phyloP scores from a whole-genome alignment of 2,113 vertebrate species.

The Chunga burmeisteri region DNA sequence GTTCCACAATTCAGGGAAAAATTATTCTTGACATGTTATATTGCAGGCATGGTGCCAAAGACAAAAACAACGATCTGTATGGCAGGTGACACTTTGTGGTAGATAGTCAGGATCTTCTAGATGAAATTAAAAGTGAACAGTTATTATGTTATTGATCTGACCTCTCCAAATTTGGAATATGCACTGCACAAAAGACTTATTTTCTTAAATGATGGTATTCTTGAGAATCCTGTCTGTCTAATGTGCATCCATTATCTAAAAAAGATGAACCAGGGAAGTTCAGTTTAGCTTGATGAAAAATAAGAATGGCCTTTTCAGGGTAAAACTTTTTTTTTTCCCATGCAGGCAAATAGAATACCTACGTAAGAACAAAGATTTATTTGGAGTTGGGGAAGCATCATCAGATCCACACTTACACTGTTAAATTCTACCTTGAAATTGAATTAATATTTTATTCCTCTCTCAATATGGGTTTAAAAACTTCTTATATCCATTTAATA shows the following conservation, averaged over 20 bases:
- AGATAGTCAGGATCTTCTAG: neutral
- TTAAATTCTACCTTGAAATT: neutral
- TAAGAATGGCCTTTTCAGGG: neutral
- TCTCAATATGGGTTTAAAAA: neutral
- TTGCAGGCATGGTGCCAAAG: neutral
- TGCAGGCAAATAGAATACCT: neutral
- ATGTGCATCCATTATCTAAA: neutral
- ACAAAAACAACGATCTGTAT: neutral
- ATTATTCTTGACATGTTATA: neutral
- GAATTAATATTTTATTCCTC: neutral
- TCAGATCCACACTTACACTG: neutral
- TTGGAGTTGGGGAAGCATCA: neutral
- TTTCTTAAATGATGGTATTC: neutral
- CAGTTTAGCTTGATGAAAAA: neutral
- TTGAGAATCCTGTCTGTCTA: neutral
- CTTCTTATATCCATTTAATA: neutral
- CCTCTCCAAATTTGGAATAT: neutral
- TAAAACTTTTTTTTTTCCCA: neutral
- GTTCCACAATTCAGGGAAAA: conserved; percentile 19
- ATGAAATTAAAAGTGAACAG: neutral
- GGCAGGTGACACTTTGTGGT: fast-evolving
- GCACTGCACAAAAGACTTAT: neutral
- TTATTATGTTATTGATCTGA: neutral
- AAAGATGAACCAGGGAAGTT: neutral
- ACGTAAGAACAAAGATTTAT: neutral